A percentile compares a stretch with the other conserved stretches of the same genome.
These are phyloP conservation scores for Drosophila ambigua DNA, from an alignment of 1,140 invertebrate genomes.

Conservation along the genomic window DNA sequence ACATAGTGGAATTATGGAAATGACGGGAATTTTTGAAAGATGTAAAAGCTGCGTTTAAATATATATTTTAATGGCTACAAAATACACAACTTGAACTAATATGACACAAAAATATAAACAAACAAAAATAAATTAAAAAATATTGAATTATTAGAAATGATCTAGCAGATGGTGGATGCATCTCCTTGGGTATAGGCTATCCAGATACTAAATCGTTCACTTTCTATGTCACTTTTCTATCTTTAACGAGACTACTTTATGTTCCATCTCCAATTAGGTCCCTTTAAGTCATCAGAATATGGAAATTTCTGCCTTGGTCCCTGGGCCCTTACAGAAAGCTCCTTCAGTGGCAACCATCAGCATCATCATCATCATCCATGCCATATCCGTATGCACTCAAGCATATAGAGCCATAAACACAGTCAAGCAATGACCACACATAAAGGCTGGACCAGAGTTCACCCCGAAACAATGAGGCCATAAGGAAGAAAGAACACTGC, in stretches of 20 bases:
- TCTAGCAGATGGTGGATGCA: too few relatives aligned
- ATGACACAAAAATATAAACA: too few relatives aligned
- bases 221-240: neutral
- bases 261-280: constrained; percentile 1
- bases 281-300: constrained; percentile 9
- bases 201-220: neutral
- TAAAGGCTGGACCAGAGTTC: constrained; percentile 21
- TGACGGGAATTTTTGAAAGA: too few relatives aligned
- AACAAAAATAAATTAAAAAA: too few relatives aligned
- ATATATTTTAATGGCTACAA: too few relatives aligned
- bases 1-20: too few relatives aligned
- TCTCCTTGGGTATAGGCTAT: too few relatives aligned
- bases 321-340: constrained; percentile 25
- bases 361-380: constrained; percentile 30
- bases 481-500: constrained; percentile 47
- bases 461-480: constrained; percentile 54
- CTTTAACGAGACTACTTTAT: neutral
- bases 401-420: constrained; percentile 78
- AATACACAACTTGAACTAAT: too few relatives aligned
- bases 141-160: too few relatives aligned
- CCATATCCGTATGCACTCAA: constrained; percentile 72
- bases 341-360: constrained; percentile 26
- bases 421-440: constrained; percentile 71
- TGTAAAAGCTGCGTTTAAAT: too few relatives aligned
- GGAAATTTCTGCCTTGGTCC: constrained; percentile 22